Evolutionary conservation across 2,113 vertebrate species (phyloP).

Genomic region (Austrofundulus limnaeus): DNA sequence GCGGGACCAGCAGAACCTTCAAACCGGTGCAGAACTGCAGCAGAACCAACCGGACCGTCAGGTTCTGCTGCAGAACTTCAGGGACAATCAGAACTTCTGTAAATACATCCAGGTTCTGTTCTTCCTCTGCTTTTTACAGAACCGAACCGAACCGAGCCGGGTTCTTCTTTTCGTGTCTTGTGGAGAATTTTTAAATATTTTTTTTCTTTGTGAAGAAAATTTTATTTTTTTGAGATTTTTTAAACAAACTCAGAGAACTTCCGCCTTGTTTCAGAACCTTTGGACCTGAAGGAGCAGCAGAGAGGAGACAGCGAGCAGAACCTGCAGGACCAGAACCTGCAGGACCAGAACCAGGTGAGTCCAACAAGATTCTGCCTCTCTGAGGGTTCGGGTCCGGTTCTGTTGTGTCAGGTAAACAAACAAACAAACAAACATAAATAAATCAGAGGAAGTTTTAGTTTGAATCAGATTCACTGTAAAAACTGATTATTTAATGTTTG

Average conservation of each 20-base stretch:
- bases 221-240: conserved; percentile 58
- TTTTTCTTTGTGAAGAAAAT: conserved; percentile 2
- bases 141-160: conserved; percentile 41
- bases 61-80: conserved; percentile 32
- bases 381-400: no score
- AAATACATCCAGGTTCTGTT: background rate
- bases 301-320: no score
- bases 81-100: conserved; percentile 22
- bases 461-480: no score
- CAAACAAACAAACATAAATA: no score
- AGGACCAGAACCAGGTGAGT: conserved; percentile 67
- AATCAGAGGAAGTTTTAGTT: no score
- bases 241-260: conserved; percentile 47
- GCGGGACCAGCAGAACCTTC: conserved; percentile 30
- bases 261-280: conserved; percentile 41
- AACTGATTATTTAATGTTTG: no score
- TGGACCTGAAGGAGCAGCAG: conserved; percentile 37
- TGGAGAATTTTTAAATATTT: conserved; percentile 33
- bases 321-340: conserved; percentile 48
- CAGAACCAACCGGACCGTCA: conserved; percentile 7
- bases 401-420: no score
- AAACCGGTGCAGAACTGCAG: conserved; percentile 14
- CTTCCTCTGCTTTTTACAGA: conserved; percentile 38
- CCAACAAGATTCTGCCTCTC: background rate
- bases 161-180: conserved; percentile 29